Base-by-base conservation (phyloP, 2,888 invertebrate genomes). In the Aricia artaxerxes region DNA sequence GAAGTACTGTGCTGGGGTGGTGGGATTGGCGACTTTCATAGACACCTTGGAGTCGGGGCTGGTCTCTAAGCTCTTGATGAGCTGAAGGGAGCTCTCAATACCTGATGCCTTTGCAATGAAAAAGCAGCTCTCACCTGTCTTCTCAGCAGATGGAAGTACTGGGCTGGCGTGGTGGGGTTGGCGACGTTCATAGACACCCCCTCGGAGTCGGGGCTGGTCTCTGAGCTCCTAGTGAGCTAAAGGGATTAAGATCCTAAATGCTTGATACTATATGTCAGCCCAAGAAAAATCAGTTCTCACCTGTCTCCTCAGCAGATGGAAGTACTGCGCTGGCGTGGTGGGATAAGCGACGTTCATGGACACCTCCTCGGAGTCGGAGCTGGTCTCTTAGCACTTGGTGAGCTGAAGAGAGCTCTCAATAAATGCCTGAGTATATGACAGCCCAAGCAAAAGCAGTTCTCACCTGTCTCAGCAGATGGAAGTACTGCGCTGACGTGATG, bases 311-410 rank as follows among this genome's bases (percentile, higher is more conserved):
- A 99, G 93, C 31, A 99, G 94, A 94, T 99, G 99, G 90, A 98
- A 99, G 94, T 99, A 99, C 91, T 99, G 99, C 0, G 99, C 98
- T 0, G 98, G 97, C 0, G 98, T 98, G 35, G 98, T 98, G 0
- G 98, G 98, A 88, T 98, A 97, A 7, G 96, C 97, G 1, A 99
- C 95, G 85, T 98, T 97, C 88, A 99, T 95, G 88, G 99, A 99
- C 38, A 99, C 97, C 84, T 97, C 96, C 85, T 99, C 99, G 0
- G 98, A 97, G 89, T 99, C 99, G 0, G 96, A 96, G 6, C 90
- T 88, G 40, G 95, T 91, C 89, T 99, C 99, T 24, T 24, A 24
- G 24, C 24, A 24, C 24, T 24, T 24, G 24, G 24, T 24, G 24
- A 24, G 24, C 24, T 24, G 24, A 24, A 24, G 24, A 24, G 24